Base-by-base conservation (phyloP, 2,797 vertebrate genomes). In the Cirrhinus mrigala region DNA sequence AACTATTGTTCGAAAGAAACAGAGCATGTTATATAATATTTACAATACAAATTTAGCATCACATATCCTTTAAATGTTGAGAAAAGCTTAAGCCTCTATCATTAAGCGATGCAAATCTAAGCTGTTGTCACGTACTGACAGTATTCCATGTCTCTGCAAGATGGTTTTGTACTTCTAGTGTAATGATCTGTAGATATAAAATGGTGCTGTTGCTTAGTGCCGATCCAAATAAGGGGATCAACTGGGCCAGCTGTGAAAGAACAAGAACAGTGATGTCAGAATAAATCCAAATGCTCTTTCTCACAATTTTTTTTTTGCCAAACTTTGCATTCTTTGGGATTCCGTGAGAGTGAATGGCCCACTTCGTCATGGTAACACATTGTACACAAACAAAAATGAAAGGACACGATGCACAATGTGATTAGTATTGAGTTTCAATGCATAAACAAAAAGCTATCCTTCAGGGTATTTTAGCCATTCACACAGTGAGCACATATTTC, bases 201-300 rank as follows among this genome's bases (percentile, higher is more conserved):
- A 97, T 95, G 81, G 95, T 94, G 79, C 95, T 93, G 81, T 94
- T 95, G 91, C 86, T 95, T 90, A 96, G 81, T 82, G 95, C 94
- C 0, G 95, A 95, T 92, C 95, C 95, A 91, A 96, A 96, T 66
- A 97, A 93, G 69, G 96, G 95, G 90, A 97, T 97, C 89, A 97
- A 92, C 3, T 96, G 95, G 89, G 95, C 93, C 89, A 96, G 90
- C 96, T 97, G 93, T 84, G 94, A 92, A 83, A n/a, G 33, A 88
- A 80, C 52, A 84, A 73, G 76, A 56, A 87, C 71, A 80, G 46
- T 68, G 52, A 82, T 73, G 56, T 81, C 71, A 88, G 87, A 82
- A 76, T 82, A 79, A 79, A 74, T 73, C 80, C 22, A 78, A 85
- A 85, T 78, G 77, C 79, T 76, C 71, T 86, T 70, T 66, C 27